phyloP scores from a whole-genome alignment of 2,797 vertebrate genomes.

The Halcyon leucocephala region DNA sequence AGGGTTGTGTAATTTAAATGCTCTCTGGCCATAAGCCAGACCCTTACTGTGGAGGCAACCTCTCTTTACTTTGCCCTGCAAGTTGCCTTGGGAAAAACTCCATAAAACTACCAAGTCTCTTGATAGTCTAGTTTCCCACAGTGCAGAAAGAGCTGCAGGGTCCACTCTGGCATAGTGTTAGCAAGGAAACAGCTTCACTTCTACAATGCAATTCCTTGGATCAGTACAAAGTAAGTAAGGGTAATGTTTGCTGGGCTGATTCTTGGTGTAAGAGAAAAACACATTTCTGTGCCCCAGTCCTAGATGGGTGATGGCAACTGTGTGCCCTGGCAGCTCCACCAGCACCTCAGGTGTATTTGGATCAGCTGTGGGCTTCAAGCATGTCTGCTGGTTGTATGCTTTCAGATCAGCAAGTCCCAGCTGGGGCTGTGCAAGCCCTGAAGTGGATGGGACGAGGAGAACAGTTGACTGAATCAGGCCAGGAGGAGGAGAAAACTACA shows the following conservation, averaged over 20 bases:
- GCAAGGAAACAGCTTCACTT: neutral
- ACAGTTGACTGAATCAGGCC: neutral
- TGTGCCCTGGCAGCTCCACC: neutral
- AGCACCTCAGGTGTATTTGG: neutral
- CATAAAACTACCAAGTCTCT: neutral
- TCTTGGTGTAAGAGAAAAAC: neutral
- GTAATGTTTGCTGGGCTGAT: neutral
- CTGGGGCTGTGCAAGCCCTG: neutral
- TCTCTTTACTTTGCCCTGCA: neutral
- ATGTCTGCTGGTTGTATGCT: neutral
- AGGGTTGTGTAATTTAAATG: neutral
- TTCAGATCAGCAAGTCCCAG: neutral
- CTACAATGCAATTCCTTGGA: neutral
- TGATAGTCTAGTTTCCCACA: neutral
- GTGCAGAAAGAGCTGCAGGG: neutral
- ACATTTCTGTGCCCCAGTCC: neutral
- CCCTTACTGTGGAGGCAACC: neutral
- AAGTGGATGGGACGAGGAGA: neutral
- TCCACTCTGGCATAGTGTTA: neutral
- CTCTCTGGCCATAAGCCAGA: neutral
- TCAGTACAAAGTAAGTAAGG: neutral
- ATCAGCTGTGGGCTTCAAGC: neutral
- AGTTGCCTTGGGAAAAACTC: neutral
- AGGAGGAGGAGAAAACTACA: neutral
- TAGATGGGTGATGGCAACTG: neutral